Base-by-base conservation (phyloP, 2,888 invertebrate genomes). In the Synergus japonicus region DNA sequence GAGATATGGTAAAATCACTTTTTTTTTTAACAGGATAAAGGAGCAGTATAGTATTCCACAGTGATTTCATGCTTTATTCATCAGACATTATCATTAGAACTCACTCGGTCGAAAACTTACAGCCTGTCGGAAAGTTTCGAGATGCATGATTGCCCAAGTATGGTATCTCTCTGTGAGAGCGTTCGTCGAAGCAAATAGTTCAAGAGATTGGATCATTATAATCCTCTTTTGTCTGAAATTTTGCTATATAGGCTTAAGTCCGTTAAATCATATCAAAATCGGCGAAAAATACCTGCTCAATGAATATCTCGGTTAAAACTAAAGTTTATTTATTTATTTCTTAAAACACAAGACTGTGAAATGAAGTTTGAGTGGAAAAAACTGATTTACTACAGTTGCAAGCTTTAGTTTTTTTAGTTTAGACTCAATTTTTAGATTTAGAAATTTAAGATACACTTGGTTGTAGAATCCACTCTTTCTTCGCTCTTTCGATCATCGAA, bases 121-220 rank as follows among this genome's bases (percentile, higher is more conserved):
- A 67, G 67, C 44, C 66, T 44, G 12, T 67, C 67, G 44, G 67
- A 67, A 67, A 67, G 67, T 67, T 67, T 67, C 44, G 44, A 44
- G 44, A 12, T 67, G 67, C 67, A 67, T 67, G 67, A 46, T 67
- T 67, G 67, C 67, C 46, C 67, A 67, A 67, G 67, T 67, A 67
- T 67, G 66, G 18, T 66, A 66, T 37, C 13, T n/a, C n/a, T 41
- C n/a, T 43, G n/a, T 8, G 65, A 41, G 43, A 66, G 66, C 43
- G 18, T 66, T 66, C 43, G 15, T 66, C 43, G 66, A 43, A 66
- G 66, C 43, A 66, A 13, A 7, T 64, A 64, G 64, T 41, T 37
- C 37, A 64, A 37, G 37, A 43, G 43, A 43, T 66, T 54, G 46
- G 46, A 46, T 46, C 5, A 54, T 54, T 54, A 54, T 8, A 54